Evolutionary conservation across 1,140 invertebrate species (phyloP).

Genomic region (Tyrophagus putrescentiae): DNA sequence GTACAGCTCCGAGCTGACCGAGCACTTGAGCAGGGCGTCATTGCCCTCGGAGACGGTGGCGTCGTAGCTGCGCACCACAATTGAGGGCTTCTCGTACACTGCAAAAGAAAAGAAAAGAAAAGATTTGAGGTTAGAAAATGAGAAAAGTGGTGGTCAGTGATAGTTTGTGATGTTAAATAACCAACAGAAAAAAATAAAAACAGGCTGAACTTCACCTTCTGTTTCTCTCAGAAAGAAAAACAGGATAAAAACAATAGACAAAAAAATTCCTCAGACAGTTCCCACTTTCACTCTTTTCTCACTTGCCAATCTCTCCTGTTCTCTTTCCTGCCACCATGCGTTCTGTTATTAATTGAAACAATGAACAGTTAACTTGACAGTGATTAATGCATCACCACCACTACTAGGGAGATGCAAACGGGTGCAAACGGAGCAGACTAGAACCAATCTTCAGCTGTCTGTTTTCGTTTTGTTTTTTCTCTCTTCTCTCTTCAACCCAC

Average conservation of each 20-base stretch:
- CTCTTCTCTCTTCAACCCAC: neutral
- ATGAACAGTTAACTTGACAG: constrained; percentile 11
- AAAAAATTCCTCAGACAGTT: no score
- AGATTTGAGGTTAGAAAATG: no score
- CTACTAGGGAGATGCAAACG: neutral
- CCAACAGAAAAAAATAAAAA: constrained; percentile 4
- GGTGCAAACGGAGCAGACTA: no score
- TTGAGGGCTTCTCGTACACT: constrained; percentile 6
- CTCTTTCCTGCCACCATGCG: neutral
- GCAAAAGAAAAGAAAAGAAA: neutral
- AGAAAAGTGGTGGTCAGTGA: no score
- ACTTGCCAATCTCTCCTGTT: neutral
- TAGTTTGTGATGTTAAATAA: no score
- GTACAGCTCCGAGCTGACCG: neutral
- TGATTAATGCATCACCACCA: neutral
- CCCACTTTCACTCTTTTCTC: no score
- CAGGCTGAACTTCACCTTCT: no score
- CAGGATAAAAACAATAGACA: no score
- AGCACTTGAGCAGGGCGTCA: constrained; percentile 3
- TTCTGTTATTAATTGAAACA: constrained; percentile 10
- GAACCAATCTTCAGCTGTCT: no score
- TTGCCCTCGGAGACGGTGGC: constrained; percentile 1
- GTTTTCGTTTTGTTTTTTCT: neutral
- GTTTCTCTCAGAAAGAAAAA: no score
- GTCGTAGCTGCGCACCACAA: constrained; percentile 4